Percentiles rank a stretch among this genome's conserved stretches.
phyloP scores from a whole-genome alignment of 2,888 invertebrate species.

The Diloba caeruleocephala region DNA sequence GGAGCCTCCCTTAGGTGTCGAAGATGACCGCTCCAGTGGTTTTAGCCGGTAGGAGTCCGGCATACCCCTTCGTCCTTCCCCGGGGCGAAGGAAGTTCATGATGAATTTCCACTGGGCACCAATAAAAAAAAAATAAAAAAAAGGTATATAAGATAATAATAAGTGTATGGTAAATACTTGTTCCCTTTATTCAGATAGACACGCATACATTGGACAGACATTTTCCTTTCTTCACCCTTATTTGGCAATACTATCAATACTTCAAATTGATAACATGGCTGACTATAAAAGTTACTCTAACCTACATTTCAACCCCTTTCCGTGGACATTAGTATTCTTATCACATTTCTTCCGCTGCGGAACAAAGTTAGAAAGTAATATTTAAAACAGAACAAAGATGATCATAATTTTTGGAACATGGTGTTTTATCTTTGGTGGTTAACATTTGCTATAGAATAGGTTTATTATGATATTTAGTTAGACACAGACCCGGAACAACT shows the following conservation, averaged over 20 bases:
- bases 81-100: no score
- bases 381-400: conserved; percentile 17
- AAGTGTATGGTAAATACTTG: no score
- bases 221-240: conserved; percentile 9
- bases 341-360: conserved; percentile 11
- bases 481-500: no score
- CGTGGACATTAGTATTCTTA: conserved; percentile 28
- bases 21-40: no score
- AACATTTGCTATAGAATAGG: background rate
- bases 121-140: no score
- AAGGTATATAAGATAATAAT: no score
- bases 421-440: background rate
- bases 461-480: background rate
- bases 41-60: no score
- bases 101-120: no score
- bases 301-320: conserved; percentile 31
- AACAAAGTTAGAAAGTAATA: conserved; percentile 21
- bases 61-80: no score
- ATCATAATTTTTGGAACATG: conserved; percentile 7
- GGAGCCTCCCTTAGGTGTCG: no score
- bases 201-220: no score
- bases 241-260: conserved; percentile 44
- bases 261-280: conserved; percentile 40
- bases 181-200: no score
- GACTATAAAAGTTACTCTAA: conserved; percentile 40